These are phyloP conservation scores for Pitangus sulphuratus DNA, from an alignment of 2,797 vertebrate species.

Conservation along the genomic window DNA sequence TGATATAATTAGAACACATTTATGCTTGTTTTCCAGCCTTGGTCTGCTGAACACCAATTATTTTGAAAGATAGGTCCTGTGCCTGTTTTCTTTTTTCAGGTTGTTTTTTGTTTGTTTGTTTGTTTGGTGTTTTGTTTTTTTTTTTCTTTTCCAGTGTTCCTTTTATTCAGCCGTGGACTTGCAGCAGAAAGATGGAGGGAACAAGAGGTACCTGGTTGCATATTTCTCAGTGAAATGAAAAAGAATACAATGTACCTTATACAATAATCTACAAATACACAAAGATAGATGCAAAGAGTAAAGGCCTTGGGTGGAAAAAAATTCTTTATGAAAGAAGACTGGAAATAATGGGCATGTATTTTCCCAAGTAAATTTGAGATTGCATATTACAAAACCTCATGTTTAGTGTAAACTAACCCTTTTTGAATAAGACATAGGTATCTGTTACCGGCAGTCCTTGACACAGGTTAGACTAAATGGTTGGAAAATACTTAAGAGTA, in stretches of 20 bases:
- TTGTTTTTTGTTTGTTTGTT: too few relatives aligned
- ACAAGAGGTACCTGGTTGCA: not conserved
- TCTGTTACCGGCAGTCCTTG: not conserved
- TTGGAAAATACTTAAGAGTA: not conserved
- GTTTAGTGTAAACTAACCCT: not conserved
- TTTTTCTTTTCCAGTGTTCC: not conserved
- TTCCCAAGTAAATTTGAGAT: not conserved
- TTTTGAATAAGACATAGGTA: not conserved
- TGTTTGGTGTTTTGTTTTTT: too few relatives aligned
- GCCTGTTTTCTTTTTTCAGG: not conserved
- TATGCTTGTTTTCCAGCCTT: constrained; percentile 66
- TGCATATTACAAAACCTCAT: not conserved
- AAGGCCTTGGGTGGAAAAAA: not conserved
- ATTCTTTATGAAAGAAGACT: not conserved
- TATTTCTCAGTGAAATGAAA: not conserved
- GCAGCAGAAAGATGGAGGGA: not conserved
- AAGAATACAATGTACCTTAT: not conserved
- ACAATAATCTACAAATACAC: not conserved
- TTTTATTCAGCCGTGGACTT: not conserved
- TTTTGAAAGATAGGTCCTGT: constrained; percentile 57
- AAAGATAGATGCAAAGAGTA: not conserved
- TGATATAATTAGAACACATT: constrained; percentile 67
- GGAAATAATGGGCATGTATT: not conserved
- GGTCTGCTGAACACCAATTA: constrained; percentile 72
- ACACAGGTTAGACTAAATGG: not conserved